phyloP scores from a whole-genome alignment of 2,797 vertebrate species.

The Dicrostonyx torquatus region DNA sequence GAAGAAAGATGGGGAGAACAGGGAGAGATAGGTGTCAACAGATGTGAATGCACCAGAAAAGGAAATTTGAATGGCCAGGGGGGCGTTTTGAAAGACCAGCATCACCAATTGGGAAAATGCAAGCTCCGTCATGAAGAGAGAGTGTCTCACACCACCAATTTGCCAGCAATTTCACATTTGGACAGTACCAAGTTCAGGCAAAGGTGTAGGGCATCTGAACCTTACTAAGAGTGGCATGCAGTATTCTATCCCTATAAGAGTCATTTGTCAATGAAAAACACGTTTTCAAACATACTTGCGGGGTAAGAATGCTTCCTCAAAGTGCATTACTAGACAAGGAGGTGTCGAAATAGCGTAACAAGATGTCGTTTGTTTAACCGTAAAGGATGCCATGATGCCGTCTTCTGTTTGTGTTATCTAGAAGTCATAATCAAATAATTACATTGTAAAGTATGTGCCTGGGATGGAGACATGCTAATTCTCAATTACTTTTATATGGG shows the following conservation, averaged over 20 bases:
- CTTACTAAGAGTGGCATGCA: not conserved
- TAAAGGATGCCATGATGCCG: not conserved
- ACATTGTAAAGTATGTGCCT: not conserved
- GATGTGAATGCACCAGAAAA: not conserved
- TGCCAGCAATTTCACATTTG: slow-evolving; percentile 3
- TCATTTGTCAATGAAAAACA: not conserved
- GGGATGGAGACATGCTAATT: not conserved
- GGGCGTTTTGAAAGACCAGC: not conserved
- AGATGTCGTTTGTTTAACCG: not conserved
- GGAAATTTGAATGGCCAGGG: not conserved
- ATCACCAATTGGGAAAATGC: not conserved
- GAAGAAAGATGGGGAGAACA: not conserved
- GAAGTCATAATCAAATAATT: not conserved
- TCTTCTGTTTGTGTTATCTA: slow-evolving; percentile 12
- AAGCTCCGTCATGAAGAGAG: not conserved
- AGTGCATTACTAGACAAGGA: not conserved
- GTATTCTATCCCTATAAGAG: not conserved
- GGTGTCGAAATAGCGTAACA: not conserved
- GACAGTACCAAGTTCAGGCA: not conserved
- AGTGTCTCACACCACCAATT: not conserved
- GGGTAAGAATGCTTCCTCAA: not conserved
- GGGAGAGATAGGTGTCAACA: not conserved
- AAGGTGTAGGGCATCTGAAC: not conserved
- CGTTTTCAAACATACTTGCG: not conserved
- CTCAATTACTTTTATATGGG: not conserved